A percentile compares a stretch with the other conserved stretches of the same genome.
Evolutionary conservation across 2,888 invertebrate species (phyloP).

Genomic region (Anarsia innoxiella): DNA sequence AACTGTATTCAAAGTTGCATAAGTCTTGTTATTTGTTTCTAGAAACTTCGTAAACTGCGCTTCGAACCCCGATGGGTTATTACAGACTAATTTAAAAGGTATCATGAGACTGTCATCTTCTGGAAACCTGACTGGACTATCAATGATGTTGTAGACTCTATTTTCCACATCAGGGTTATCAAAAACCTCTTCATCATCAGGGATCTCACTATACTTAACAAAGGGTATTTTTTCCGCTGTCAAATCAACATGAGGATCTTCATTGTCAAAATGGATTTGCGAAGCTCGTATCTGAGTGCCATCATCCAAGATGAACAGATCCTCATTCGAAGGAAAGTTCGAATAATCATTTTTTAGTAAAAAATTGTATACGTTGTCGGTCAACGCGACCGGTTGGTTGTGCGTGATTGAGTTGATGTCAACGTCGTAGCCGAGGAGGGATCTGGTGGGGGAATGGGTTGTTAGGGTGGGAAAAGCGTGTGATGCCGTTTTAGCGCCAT

Average conservation of each 20-base stretch:
- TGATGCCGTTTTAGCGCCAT: too few relatives aligned
- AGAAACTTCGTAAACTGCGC: conserved; percentile 57
- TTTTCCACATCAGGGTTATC: conserved; percentile 27
- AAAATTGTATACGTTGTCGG: conserved; percentile 59
- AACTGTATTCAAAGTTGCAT: conserved; percentile 40
- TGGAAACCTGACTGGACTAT: conserved; percentile 39
- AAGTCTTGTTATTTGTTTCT: conserved; percentile 41
- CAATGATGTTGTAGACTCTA: conserved; percentile 46
- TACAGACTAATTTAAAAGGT: conserved; percentile 59
- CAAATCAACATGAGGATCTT: conserved; percentile 52
- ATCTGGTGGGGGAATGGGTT: too few relatives aligned
- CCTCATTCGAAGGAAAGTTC: conserved; percentile 27
- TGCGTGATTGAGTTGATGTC: conserved; percentile 57
- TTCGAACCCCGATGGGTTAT: conserved; percentile 53
- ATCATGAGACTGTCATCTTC: conserved; percentile 1
- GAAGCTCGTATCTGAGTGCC: conserved; percentile 66
- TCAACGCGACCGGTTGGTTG: conserved; percentile 50
- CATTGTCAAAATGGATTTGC: conserved; percentile 67
- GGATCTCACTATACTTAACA: conserved; percentile 41
- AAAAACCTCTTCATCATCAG: conserved; percentile 27
- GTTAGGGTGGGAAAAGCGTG: too few relatives aligned
- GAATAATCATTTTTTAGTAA: conserved; percentile 28
- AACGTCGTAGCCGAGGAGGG: conserved; percentile 54
- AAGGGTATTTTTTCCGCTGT: conserved; percentile 59
- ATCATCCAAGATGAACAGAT: conserved; percentile 56